Base-by-base conservation (phyloP, 2,113 vertebrate species). In the Elanoides forficatus region DNA sequence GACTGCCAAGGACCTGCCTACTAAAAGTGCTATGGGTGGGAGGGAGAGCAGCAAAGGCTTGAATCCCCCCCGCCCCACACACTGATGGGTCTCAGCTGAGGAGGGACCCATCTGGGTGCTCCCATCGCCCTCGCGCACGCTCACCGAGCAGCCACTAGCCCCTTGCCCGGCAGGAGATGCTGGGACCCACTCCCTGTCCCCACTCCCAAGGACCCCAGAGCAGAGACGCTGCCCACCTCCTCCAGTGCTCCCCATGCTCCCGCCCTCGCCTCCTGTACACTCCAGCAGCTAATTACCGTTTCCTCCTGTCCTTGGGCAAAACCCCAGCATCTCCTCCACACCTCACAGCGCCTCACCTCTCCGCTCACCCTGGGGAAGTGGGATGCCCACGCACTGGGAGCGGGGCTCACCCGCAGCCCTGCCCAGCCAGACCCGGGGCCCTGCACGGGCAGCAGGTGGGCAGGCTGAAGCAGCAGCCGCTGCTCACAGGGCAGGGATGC, bases 251-350 rank as follows among this genome's bases (percentile, higher is more conserved):
- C 50, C 59, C 0, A 34, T 67, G 48, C 47, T 74, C 59, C 58
- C 1, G 0, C 36, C 59, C 34, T 75, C 23, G 2, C n/a, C 50
- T 83, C 18, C 72, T 30, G 29, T 7, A 32, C 6, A 5, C 78
- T 90, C 70, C 84, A 36, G 56, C 4, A 0, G 13, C 45, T 82
- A 36, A 84, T 85, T 85, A 72, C 43, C 34, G 29, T 94, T 96
- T 95, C 92, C 66, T 91, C 16, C 78, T 70, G 43, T 65, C 90
- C 84, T 48, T 62, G 67, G 86, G 88, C 93, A 93, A 90, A 97
- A 60, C 53, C 63, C 19, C 67, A 73, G 88, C 9, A 0, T 62
- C 94, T 86, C 66, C 62, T 82, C 59, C 65, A 22, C 3, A 0
- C 70, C 84, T 74, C 7, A 0, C 32, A 5, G 9, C 7, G 2